Evolutionary conservation across 2,888 invertebrate genomes (phyloP), one percentile per base, ranked within the genome.

Genomic region (Eupithecia dodoneata): DNA sequence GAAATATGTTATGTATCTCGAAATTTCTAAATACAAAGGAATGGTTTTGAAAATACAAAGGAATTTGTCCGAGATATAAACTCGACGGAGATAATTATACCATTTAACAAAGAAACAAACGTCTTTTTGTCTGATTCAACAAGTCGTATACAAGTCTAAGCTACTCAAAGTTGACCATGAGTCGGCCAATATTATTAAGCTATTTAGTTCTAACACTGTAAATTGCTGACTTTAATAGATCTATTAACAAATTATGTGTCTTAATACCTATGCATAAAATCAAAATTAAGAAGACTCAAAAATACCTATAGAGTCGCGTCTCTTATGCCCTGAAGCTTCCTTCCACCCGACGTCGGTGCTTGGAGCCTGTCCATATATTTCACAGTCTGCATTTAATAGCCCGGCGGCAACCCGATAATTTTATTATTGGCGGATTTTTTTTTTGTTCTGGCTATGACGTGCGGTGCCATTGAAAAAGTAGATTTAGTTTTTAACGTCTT

Each of bases 381-480:
- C 92, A 93, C 92, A 90, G 93, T 90, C 94, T 94, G 94, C 94
- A 89, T 92, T 94, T 94, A 94, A 94, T 93, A 91, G 94, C 92
- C 85, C 87, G 87, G 88, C 89, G 91, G 93, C 91, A 89, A 89
- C 88, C 91, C 92, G 92, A 94, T 94, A 94, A 94, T 94, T 94
- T 94, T 93, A 94, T 94, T 94, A 94, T 93, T 91, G 92, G 92
- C 85, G 90, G 85, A 86, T 93, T 92, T 91, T 85, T 83, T 77
- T 74, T 78, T 83, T 83, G 73, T 83, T 73, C 89, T 92, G 91
- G 83, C 87, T 88, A 88, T 91, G 93, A 93, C 92, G 91, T 87
- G 85, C 83, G 82, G 79, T 87, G 88, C 90, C 88, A 91, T 91
- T 90, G 89, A 91, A 92, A 92, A 92, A 92, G 91, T 91, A 88